Base-by-base conservation (phyloP, 2,797 vertebrate species). In the Benthosema pterotum region DNA sequence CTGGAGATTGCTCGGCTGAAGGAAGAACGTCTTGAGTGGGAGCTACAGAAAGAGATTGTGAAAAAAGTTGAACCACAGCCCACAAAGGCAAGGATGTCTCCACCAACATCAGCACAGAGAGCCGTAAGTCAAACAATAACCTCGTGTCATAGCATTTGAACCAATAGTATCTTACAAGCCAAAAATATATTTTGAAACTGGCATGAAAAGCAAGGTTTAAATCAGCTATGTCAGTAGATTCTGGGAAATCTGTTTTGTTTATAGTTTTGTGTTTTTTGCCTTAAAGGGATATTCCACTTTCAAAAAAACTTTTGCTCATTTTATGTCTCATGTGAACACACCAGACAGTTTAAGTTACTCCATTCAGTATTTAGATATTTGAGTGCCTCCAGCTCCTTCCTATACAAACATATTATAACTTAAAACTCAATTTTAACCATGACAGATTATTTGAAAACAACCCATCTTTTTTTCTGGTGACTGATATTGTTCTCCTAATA, bases 1-100 rank as follows among this genome's bases (percentile, higher is more conserved):
- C 79, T 78, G 1, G 94, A 98, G 76, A 88, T 95, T 7, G 79
- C 83, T 0, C 91, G 87, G 67, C 86, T 98, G 25, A 88, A 88
- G 17, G 93, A 93, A 68, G 93, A 93, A 72, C 88, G 92, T 25
- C 90, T 81, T 50, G 93, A 70, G 5, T 74, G 63, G 65, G 79
- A 88, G n/a, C 48, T 65, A 22, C 83, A 88, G 69, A 69, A 53
- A 58, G 72, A 72, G 47, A 12, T 80, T 1, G 5, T 56, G 5
- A 49, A 71, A 18, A 67, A 74, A 2, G 69, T 63, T 14, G 65
- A 67, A 16, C 25, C 18, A 4, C 50, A 52, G 48, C 65, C 67
- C 1, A 52, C 19, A 5, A 60, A 49, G 42, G 57, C 65, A 52
- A 60, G 7, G 53, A 38, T 46, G 52, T 65, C 60, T 2, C 19